Conservation (phyloP, 2,797 vertebrate genomes). For the Molossus molossus region DNA sequence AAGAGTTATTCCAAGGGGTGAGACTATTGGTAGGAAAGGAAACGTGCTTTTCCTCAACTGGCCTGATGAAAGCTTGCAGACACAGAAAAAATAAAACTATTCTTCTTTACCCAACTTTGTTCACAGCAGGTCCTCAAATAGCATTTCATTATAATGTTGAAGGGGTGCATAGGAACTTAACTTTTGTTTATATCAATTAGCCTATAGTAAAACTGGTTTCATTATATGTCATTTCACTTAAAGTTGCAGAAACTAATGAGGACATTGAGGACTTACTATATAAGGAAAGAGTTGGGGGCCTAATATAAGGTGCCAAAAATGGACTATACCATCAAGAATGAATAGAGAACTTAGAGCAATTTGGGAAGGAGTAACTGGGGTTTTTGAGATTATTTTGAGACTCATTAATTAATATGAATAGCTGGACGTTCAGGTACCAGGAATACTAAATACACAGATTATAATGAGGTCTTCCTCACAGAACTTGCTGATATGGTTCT, state of each 20-base stretch:
- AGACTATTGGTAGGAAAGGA: not conserved
- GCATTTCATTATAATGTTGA: not conserved
- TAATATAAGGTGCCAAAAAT: not conserved
- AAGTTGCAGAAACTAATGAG: not conserved
- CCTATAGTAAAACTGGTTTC: not conserved
- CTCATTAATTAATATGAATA: not conserved
- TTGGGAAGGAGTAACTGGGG: not conserved
- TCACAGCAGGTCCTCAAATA: not conserved
- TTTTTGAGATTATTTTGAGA: slow-evolving; percentile 26
- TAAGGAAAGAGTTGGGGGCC: not conserved
- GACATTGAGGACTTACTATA: not conserved
- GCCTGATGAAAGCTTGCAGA: not conserved
- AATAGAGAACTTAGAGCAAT: not conserved
- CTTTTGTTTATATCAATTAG: not conserved
- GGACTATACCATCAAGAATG: not conserved
- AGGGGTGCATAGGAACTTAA: not conserved
- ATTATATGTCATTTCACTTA: not conserved
- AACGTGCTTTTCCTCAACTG: not conserved
- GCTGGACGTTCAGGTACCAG: not conserved
- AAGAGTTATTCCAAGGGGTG: not conserved
- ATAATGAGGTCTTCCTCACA: not conserved
- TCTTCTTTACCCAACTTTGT: not conserved
- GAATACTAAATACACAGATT: not conserved
- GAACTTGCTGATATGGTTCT: not conserved
- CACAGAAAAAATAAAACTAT: not conserved